Percentiles rank a stretch among this genome's conserved stretches.
phyloP scores from a whole-genome alignment of 2,113 vertebrate species.

The Meles meles region DNA sequence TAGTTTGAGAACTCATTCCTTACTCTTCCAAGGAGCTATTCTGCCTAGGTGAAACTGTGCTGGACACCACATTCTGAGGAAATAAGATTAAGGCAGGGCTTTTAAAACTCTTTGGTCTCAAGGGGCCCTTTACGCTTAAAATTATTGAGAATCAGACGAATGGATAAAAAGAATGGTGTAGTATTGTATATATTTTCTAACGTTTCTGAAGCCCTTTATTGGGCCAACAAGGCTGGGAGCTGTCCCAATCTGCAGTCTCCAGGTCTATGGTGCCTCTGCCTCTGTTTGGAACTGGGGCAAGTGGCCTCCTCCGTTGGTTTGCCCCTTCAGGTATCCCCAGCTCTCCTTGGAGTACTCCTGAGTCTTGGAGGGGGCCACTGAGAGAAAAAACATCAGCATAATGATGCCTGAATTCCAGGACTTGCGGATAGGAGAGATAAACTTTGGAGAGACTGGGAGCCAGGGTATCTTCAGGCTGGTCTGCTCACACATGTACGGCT shows the following conservation, averaged over 20 bases:
- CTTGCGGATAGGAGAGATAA: conserved; percentile 86
- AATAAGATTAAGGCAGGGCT: neutral
- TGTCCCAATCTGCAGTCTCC: neutral
- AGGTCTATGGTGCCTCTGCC: neutral
- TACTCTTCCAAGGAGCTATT: neutral
- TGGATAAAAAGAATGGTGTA: neutral
- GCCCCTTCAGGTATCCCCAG: conserved; percentile 88
- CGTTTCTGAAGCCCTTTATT: conserved; percentile 77
- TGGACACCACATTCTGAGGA: neutral
- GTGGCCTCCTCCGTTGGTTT: conserved; percentile 74
- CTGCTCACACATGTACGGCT: conserved; percentile 89
- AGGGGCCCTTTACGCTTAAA: neutral
- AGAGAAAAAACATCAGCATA: conserved; percentile 86
- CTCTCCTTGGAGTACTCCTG: conserved; percentile 85
- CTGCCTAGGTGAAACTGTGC: neutral
- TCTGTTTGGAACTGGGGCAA: rapidly evolving
- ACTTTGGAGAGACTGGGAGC: conserved; percentile 87
- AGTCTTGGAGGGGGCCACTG: conserved; percentile 87
- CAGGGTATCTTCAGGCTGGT: conserved; percentile 70
- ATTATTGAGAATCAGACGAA: neutral
- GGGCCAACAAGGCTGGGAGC: neutral
- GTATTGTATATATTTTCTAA: neutral
- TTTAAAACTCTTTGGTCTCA: neutral
- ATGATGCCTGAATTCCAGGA: conserved; percentile 93
- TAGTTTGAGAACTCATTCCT: neutral